phyloP scores from a whole-genome alignment of 1,140 invertebrate species.

The Heliconius hermathena region DNA sequence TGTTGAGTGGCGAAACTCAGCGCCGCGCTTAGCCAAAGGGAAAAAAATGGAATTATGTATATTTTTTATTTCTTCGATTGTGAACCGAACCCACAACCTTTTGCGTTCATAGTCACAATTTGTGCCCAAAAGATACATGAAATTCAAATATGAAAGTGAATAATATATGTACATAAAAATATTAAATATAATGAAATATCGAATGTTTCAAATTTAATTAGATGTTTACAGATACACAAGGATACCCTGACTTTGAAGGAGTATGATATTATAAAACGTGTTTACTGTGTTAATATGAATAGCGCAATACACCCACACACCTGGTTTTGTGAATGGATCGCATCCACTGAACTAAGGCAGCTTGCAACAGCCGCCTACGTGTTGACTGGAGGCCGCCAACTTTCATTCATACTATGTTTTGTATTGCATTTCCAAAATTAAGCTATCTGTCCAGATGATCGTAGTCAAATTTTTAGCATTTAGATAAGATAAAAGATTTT shows the following conservation, averaged over 20 bases:
- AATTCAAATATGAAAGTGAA: no score
- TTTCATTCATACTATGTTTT: slow-evolving; percentile 71
- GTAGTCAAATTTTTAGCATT: background rate
- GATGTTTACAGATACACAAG: background rate
- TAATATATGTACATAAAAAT: no score
- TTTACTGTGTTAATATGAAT: slow-evolving; percentile 38
- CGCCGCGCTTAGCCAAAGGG: no score
- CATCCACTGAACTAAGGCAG: slow-evolving; percentile 50
- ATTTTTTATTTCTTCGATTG: background rate
- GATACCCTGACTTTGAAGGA: slow-evolving; percentile 25
- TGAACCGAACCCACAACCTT: background rate
- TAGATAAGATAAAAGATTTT: background rate
- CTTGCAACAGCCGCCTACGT: slow-evolving; percentile 76
- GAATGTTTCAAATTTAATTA: background rate
- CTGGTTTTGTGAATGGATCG: slow-evolving; percentile 74
- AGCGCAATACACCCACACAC: slow-evolving; percentile 59
- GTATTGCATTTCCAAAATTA: slow-evolving; percentile 40
- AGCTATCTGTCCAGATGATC: slow-evolving; percentile 21
- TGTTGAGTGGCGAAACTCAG: no score
- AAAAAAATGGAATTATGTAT: no score
- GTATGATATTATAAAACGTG: slow-evolving; percentile 30
- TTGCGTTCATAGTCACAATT: background rate
- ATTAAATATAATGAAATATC: background rate
- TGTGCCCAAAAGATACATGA: background rate
- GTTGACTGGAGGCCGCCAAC: slow-evolving; percentile 70